These are phyloP conservation scores for Bombus picipes DNA, from an alignment of 1,140 invertebrate genomes.

Conservation along the genomic window DNA sequence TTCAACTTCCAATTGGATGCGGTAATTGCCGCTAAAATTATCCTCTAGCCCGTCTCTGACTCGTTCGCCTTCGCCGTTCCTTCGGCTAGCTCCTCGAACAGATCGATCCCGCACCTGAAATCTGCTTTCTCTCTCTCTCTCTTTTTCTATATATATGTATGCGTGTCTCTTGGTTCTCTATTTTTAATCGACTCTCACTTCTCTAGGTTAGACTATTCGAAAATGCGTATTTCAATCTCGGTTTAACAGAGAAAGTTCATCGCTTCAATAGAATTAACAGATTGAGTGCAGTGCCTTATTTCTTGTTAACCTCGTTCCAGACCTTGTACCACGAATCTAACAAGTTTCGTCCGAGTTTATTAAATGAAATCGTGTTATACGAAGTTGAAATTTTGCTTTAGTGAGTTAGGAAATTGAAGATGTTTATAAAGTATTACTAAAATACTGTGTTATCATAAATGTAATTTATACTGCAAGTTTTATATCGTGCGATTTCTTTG, in stretches of 20 bases:
- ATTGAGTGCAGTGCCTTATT: not conserved
- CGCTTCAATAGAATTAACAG: not conserved
- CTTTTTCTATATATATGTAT: accelerated
- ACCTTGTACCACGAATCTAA: not conserved
- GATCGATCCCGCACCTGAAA: slow-evolving; percentile 37
- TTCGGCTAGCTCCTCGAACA: not conserved
- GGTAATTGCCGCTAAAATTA: slow-evolving; percentile 78
- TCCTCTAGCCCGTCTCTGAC: slow-evolving; percentile 48
- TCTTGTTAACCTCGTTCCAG: not conserved
- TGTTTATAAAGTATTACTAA: too few relatives aligned
- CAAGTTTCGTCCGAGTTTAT: not conserved
- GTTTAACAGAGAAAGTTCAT: not conserved
- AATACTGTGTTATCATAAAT: too few relatives aligned
- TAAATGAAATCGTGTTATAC: not conserved
- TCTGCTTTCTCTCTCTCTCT: not conserved
- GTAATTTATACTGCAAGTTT: too few relatives aligned
- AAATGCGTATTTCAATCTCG: not conserved
- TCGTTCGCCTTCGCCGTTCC: not conserved
- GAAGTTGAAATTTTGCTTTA: not conserved
- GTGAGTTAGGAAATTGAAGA: not conserved
- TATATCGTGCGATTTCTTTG: too few relatives aligned
- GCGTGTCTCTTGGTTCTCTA: not conserved
- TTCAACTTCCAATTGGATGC: slow-evolving; percentile 77
- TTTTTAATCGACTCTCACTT: not conserved
- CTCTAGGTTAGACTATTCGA: not conserved